Base-by-base conservation (phyloP, 2,797 vertebrate species). In the Rhinella marina region DNA sequence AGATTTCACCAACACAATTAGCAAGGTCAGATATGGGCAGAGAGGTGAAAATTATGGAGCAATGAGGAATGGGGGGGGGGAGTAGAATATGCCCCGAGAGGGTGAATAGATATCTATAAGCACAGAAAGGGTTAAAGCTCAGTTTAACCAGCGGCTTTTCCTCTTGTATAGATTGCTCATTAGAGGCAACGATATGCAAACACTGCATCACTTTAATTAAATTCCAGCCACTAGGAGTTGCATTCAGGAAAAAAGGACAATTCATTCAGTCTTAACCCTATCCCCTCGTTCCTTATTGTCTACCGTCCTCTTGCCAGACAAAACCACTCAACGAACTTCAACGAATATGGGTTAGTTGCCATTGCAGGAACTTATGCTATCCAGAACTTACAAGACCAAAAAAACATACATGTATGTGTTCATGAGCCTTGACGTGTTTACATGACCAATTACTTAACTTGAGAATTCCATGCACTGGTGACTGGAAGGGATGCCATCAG, bases 191-290 rank as follows among this genome's bases (percentile, higher is more conserved):
- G 59, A 80, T 84, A 88, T 78, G 76, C 87, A 85, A 88, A 88
- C 82, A 80, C 87, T 84, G 87, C 87, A 85, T 88, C 73, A 56
- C 76, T 88, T 88, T 88, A 88, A 88, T 88, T 88, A 88, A 84
- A 88, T 88, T 84, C 82, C 87, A 88, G 87, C 54, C 87, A 75
- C 76, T 84, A 81, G 82, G 82, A 83, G 75, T 88, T 61, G 72
- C 25, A 88, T 88, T 72, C 82, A 85, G n/a, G 72, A 84, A 81
- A 78, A 86, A 64, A 80, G 82, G 75, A 73, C 64, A 85, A 73
- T 80, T 79, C 62, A 87, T 84, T 70, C 75, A 88, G 73, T 25
- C 61, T 84, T 83, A 70, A 79, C 64, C 81, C 73, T 54, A 78
- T 62, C 79, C 79, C 57, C 29, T 50, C 32, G 21, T 79, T 23